phyloP scores from a whole-genome alignment of 1,140 invertebrate species.

The Bombus terrestris region DNA sequence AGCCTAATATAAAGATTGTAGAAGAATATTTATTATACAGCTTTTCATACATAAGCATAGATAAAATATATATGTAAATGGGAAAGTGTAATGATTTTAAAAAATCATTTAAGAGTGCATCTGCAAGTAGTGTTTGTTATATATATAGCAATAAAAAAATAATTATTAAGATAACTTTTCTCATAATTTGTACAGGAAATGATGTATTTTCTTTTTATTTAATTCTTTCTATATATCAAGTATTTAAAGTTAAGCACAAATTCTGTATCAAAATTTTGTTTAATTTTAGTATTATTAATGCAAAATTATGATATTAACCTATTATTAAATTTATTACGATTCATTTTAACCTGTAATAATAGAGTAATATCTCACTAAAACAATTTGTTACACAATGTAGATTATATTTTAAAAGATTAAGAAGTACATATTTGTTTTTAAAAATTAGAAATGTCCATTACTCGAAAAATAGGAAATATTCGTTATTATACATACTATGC shows the following conservation, averaged over 20 bases:
- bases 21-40: conserved; percentile 51
- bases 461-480: conserved; percentile 52
- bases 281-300: conserved; percentile 32
- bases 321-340: conserved; percentile 42
- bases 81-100: conserved; percentile 22
- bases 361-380: conserved; percentile 33
- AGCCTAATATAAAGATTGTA: conserved; percentile 43
- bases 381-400: conserved; percentile 35
- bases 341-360: conserved; percentile 27
- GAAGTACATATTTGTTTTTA: conserved; percentile 45
- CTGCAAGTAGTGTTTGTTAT: conserved; percentile 26
- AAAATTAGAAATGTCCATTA: conserved; percentile 49
- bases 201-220: conserved; percentile 28
- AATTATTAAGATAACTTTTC: conserved; percentile 40
- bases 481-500: conserved; percentile 42
- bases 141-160: conserved; percentile 49
- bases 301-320: conserved; percentile 41
- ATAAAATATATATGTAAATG: conserved; percentile 34
- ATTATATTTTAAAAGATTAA: conserved; percentile 42
- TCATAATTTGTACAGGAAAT: conserved; percentile 40
- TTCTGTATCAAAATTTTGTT: conserved; percentile 43
- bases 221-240: conserved; percentile 19
- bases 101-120: conserved; percentile 25
- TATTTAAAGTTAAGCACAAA: conserved; percentile 41
- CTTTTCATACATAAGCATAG: conserved; percentile 40